Conservation (phyloP, 2,888 invertebrate genomes). For the Cetonia aurata region DNA sequence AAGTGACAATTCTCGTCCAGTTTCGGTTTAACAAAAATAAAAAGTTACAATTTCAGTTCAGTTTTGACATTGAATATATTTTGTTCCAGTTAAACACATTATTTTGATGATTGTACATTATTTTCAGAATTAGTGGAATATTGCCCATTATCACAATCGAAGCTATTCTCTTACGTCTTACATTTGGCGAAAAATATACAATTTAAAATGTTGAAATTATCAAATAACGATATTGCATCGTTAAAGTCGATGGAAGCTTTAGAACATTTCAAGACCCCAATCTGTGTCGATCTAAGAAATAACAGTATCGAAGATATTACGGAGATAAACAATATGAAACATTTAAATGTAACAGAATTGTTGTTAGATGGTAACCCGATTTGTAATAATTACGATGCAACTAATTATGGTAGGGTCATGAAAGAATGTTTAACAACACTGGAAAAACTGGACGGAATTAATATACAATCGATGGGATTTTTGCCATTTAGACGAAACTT, state of each 20-base stretch:
- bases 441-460: constrained; percentile 61
- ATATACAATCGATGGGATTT: constrained; percentile 24
- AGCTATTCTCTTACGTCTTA: constrained; percentile 67
- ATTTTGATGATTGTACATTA: too few species aligned
- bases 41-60: too few species aligned
- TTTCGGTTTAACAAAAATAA: too few species aligned
- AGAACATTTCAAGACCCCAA: constrained; percentile 50
- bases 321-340: constrained; percentile 40
- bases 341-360: constrained; percentile 61
- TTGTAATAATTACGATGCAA: constrained; percentile 74
- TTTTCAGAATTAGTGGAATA: constrained; percentile 61
- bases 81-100: too few species aligned
- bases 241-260: constrained; percentile 61
- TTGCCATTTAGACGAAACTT: constrained; percentile 69
- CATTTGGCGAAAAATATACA: constrained; percentile 53
- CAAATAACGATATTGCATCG: constrained; percentile 60
- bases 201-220: constrained; percentile 57
- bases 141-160: constrained; percentile 67
- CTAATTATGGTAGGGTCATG: constrained; percentile 72
- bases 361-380: constrained; percentile 79
- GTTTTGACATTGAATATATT: too few species aligned
- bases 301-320: constrained; percentile 47
- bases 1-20: too few species aligned
- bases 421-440: constrained; percentile 70
- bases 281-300: constrained; percentile 51